Evolutionary conservation across 2,113 vertebrate species (phyloP).

Genomic region (Nerophis ophidion): DNA sequence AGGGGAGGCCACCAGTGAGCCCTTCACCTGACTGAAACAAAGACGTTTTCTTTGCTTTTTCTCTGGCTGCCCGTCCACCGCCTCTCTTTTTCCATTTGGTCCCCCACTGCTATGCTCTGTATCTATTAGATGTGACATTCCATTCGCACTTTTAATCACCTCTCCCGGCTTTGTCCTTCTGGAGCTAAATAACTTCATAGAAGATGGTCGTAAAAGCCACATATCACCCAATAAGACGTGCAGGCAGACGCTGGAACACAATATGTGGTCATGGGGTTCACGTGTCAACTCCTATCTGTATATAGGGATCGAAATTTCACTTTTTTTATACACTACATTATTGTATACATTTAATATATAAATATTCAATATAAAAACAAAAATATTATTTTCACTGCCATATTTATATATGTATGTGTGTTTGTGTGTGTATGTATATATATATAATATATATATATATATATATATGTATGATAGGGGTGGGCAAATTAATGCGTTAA

Average conservation of each 20-base stretch:
- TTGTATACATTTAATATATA: too few species aligned
- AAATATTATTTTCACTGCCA: too few species aligned
- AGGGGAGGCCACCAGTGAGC: slow-evolving; percentile 32
- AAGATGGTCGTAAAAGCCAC: slow-evolving; percentile 44
- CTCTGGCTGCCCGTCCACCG: slow-evolving; percentile 12
- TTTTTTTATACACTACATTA: not conserved
- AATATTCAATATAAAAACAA: too few species aligned
- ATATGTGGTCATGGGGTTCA: slow-evolving; percentile 32
- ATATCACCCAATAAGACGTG: slow-evolving; percentile 35
- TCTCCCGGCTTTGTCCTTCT: slow-evolving; percentile 53
- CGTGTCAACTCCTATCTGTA: slow-evolving; percentile 7
- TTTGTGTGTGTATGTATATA: too few species aligned
- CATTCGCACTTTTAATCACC: slow-evolving; percentile 71
- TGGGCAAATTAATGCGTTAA: too few species aligned
- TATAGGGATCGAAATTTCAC: slow-evolving; percentile 2
- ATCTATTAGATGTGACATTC: slow-evolving; percentile 72
- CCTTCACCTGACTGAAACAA: slow-evolving; percentile 16
- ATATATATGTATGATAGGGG: too few species aligned
- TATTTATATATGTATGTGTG: too few species aligned
- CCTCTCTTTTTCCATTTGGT: slow-evolving; percentile 43
- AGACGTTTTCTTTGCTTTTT: slow-evolving; percentile 27
- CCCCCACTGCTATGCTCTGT: slow-evolving; percentile 43
- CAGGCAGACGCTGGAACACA: slow-evolving; percentile 26
- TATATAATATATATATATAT: too few species aligned
- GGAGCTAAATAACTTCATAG: slow-evolving; percentile 58